These are phyloP conservation scores for Acrossocheilus wenchowensis DNA, from an alignment of 2,797 vertebrate species.

Conservation along the genomic window DNA sequence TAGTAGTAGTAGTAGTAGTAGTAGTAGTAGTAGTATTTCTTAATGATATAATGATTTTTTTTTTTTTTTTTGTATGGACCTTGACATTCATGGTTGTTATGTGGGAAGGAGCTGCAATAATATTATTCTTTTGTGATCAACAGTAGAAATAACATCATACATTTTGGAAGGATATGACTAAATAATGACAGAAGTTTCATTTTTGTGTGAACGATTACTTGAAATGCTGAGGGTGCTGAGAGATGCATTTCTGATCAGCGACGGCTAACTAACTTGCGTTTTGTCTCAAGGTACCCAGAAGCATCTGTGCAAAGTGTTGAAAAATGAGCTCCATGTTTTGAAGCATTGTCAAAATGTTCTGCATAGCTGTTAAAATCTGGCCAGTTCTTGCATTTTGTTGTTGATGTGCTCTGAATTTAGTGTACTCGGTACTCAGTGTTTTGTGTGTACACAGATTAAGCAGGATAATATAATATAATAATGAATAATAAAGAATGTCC, in stretches of 20 bases:
- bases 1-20: too few relatives aligned
- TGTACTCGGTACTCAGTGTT: neutral
- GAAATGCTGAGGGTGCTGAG: neutral
- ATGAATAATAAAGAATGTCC: neutral
- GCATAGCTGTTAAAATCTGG: conserved; percentile 33
- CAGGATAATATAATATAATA: neutral
- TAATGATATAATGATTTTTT: too few relatives aligned
- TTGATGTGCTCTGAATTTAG: neutral
- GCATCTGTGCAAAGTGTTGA: conserved; percentile 31
- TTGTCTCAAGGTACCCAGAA: conserved; percentile 33
- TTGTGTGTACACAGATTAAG: neutral
- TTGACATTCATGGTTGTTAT: neutral
- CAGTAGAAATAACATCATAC: neutral
- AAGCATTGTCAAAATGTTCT: conserved; percentile 30
- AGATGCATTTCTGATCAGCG: neutral
- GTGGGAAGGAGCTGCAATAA: neutral
- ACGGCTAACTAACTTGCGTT: conserved; percentile 12
- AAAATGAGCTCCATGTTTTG: conserved; percentile 14
- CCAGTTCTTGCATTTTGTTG: neutral
- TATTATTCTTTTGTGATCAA: neutral
- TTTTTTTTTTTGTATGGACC: too few relatives aligned
- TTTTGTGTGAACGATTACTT: neutral
- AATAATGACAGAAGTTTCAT: neutral
- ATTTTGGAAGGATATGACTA: neutral
- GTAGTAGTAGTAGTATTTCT: too few relatives aligned